Conservation (phyloP, 2,888 invertebrate genomes). For the Diarsia dahlii region DNA sequence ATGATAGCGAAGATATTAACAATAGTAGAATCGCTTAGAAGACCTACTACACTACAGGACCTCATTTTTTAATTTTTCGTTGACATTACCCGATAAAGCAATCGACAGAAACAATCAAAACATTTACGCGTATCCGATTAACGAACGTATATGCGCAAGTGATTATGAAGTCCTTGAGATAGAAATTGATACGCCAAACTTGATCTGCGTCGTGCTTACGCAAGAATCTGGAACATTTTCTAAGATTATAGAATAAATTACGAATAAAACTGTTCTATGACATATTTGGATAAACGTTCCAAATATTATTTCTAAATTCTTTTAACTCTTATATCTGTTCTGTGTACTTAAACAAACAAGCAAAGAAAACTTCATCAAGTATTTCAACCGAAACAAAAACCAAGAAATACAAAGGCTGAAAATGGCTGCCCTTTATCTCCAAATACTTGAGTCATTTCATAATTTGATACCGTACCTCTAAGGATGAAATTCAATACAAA, state of each 20-base stretch:
- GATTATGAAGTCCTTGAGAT: neutral
- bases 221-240: neutral
- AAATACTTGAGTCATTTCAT: neutral
- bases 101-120: neutral
- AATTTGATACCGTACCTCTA: conserved; percentile 10
- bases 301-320: neutral
- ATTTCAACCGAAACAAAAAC: conserved; percentile 7
- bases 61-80: neutral
- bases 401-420: neutral
- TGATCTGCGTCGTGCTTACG: too few relatives aligned
- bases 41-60: neutral
- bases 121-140: too few relatives aligned
- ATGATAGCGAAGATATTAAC: conserved; percentile 21
- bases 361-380: conserved; percentile 5
- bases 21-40: conserved; percentile 1
- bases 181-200: neutral
- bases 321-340: too few relatives aligned
- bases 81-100: neutral
- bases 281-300: neutral
- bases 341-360: neutral
- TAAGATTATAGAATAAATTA: conserved; percentile 3
- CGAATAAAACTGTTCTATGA: neutral
- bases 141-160: too few relatives aligned
- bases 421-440: neutral
- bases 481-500: conserved; percentile 11